Base-by-base conservation (phyloP, 2,113 vertebrate species). In the Eulemur macaco region DNA sequence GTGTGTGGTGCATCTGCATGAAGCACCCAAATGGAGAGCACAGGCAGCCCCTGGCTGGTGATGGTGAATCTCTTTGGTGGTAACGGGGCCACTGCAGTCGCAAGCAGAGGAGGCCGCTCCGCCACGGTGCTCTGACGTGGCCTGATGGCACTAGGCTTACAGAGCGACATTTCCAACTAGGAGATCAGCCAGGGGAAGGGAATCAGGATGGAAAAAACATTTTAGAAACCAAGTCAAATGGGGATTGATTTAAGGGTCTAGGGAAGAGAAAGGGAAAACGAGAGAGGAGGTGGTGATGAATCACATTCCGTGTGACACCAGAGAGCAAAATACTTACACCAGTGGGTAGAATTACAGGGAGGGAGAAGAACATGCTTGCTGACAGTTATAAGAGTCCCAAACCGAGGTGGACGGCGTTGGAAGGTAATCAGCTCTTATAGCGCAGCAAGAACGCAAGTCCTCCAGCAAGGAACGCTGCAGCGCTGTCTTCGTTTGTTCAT, bases 231-330 rank as follows among this genome's bases (percentile, higher is more conserved):
- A 42, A 84, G n/a, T 81, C 74, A 86, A 89, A 52, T 17, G 34
- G 68, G n/a, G 39, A 64, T 31, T 42, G 37, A n/a, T 87, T 66
- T 86, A 96, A 94, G n/a, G 31, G n/a, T 69, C 9, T 39, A 50
- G 34, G 29, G n/a, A 83, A 47, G 34, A 88, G 42, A 94, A n/a
- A 86, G 21, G 20, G 11, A 47, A 27, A 60, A n/a, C 7, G 5
- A 39, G 66, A 37, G 10, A n/a, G 52, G 84, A 80, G 23, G 95
- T 80, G 21, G 18, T 63, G 5, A 20, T 64, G 37, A 89, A 45
- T 64, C 9, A 13, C 90, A 83, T 96, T 97, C 91, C 93, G 25
- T 25, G 21, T 83, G 78, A 86, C 13, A 66, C 27, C 42, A 60
- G 42, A 58, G 60, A 96, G 42, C 45, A 89, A 97, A 63, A 74